These are phyloP conservation scores for pig (Sus scrofa) DNA, from an alignment of 2,113 vertebrate species.

Conservation along the genomic window DNA sequence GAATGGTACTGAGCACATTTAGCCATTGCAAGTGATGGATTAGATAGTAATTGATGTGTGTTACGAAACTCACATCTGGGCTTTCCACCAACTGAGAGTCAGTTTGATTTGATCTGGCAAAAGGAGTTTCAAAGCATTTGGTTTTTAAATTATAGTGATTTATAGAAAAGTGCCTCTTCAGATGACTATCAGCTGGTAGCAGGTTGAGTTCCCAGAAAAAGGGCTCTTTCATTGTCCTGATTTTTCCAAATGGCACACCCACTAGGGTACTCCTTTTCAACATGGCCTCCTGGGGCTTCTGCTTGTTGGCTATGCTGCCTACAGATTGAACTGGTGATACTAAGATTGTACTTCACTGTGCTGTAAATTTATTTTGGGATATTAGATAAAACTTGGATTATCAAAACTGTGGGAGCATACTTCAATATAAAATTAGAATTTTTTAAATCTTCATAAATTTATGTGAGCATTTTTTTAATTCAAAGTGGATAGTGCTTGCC, in stretches of 20 bases:
- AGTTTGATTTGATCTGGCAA: slow-evolving; percentile 78
- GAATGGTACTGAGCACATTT: slow-evolving; percentile 65
- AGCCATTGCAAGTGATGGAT: slow-evolving; percentile 71
- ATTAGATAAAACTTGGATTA: slow-evolving; percentile 3
- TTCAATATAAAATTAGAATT: slow-evolving; percentile 46
- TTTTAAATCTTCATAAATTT: slow-evolving; percentile 56
- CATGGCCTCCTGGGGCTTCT: slow-evolving; percentile 24
- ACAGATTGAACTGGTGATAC: background rate
- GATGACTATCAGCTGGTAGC: slow-evolving; percentile 74
- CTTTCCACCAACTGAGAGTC: slow-evolving; percentile 76
- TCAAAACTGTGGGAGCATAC: slow-evolving; percentile 22
- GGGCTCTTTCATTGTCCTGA: slow-evolving; percentile 49
- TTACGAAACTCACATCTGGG: slow-evolving; percentile 79
- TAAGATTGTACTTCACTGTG: background rate
- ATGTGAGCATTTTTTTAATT: slow-evolving; percentile 47
- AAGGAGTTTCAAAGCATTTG: slow-evolving; percentile 77
- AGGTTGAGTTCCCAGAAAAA: slow-evolving; percentile 76
- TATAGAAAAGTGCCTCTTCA: slow-evolving; percentile 78
- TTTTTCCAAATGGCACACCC: slow-evolving; percentile 67
- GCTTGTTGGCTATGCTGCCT: background rate
- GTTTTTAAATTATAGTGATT: slow-evolving; percentile 80
- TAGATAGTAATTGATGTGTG: slow-evolving; percentile 79
- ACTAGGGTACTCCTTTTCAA: background rate
- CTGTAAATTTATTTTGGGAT: slow-evolving; percentile 30
- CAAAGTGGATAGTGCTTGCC: background rate